Percentiles rank a stretch among this genome's conserved stretches.
Conservation (phyloP, 1,140 invertebrate species). For the Aphelenchoides besseyi region DNA sequence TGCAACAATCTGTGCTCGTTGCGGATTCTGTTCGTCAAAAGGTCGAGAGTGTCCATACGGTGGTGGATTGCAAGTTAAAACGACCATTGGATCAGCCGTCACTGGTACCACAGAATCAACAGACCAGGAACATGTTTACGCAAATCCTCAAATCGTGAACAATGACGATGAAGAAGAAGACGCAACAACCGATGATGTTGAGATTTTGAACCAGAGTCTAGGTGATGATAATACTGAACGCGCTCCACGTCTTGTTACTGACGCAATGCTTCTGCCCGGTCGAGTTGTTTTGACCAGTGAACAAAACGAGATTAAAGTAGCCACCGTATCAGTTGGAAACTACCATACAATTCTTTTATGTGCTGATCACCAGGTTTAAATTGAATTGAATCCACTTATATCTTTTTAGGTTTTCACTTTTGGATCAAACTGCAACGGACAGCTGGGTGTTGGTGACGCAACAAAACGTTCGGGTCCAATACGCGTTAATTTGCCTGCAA, state of each 20-base stretch:
- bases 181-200: conserved; percentile 8
- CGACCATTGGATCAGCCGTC: neutral
- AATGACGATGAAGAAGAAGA: conserved; percentile 30
- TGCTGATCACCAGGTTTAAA: conserved; percentile 37
- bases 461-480: conserved; percentile 44
- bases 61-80: neutral
- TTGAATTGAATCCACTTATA: conserved; percentile 36
- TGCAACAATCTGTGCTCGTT: conserved; percentile 50
- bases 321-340: conserved; percentile 54
- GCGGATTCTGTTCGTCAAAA: conserved; percentile 52
- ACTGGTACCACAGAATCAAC: too few species aligned
- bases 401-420: conserved; percentile 76
- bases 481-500: conserved; percentile 70
- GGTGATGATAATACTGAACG: neutral
- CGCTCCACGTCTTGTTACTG: conserved; percentile 23
- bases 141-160: too few species aligned
- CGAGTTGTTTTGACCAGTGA: conserved; percentile 34
- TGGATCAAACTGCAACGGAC: conserved; percentile 85
- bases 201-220: neutral
- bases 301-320: conserved; percentile 48
- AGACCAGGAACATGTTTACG: too few species aligned
- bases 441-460: conserved; percentile 83
- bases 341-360: conserved; percentile 52
- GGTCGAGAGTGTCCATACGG: conserved; percentile 38
- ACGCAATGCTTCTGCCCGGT: conserved; percentile 31